These are phyloP conservation scores for Sturmia bella DNA, from an alignment of 2,888 invertebrate genomes.

Conservation along the genomic window DNA sequence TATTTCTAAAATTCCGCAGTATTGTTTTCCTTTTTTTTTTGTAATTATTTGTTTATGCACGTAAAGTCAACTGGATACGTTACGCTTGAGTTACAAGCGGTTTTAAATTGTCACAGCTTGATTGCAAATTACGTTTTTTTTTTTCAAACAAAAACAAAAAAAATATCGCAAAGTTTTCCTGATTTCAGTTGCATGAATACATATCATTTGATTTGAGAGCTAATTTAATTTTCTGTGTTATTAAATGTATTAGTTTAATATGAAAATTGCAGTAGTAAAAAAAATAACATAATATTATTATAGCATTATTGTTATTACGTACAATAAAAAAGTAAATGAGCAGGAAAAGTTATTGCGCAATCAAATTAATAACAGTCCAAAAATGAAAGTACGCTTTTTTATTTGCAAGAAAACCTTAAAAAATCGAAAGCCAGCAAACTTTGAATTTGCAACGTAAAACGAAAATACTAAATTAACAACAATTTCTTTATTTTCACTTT, in stretches of 20 bases:
- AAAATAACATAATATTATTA: constrained; percentile 24
- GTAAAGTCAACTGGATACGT: constrained; percentile 46
- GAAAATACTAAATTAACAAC: no score
- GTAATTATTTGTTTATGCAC: background rate
- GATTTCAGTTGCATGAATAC: constrained; percentile 11
- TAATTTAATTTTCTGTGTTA: constrained; percentile 39
- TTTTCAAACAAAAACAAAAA: background rate
- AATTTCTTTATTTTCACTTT: no score
- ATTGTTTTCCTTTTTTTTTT: constrained; percentile 20
- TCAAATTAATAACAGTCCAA: constrained; percentile 11
- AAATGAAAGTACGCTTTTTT: constrained; percentile 32
- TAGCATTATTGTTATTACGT: constrained; percentile 26
- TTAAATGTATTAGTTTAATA: constrained; percentile 35
- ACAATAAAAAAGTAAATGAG: constrained; percentile 1
- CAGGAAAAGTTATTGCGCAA: constrained; percentile 56
- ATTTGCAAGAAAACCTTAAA: background rate
- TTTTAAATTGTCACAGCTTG: constrained; percentile 61
- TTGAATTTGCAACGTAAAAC: background rate
- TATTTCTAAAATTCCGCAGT: constrained; percentile 31
- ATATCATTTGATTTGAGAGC: constrained; percentile 35
- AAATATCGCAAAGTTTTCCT: constrained; percentile 17
- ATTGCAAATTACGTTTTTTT: constrained; percentile 54
- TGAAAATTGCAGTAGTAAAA: constrained; percentile 34
- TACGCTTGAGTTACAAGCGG: constrained; percentile 56
- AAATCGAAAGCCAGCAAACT: background rate